Percentiles rank a stretch among this genome's conserved stretches.
Evolutionary conservation across 92 coral and sea anemone species (phyloP).

Genomic region (Zoanthus gigantus): DNA sequence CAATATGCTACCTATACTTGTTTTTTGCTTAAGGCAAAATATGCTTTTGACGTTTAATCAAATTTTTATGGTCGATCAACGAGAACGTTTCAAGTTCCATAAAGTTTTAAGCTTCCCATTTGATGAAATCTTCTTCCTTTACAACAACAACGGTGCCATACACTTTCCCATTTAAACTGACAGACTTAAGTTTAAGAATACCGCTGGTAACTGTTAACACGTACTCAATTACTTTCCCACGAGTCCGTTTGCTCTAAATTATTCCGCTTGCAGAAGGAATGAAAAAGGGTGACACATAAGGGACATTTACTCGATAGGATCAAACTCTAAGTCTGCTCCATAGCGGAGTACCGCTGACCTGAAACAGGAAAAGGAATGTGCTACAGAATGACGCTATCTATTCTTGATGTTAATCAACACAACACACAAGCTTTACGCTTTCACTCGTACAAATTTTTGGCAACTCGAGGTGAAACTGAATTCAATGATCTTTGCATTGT

Average conservation of each 20-base stretch:
- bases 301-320: slow-evolving; percentile 75
- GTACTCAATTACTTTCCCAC: neutral
- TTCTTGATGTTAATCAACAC: too few species aligned
- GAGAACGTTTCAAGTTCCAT: too few species aligned
- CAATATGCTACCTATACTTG: too few species aligned
- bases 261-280: slow-evolving; percentile 82
- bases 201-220: slow-evolving; percentile 60
- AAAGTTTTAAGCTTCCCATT: neutral
- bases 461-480: too few species aligned
- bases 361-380: slow-evolving; percentile 86
- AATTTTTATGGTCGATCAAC: neutral
- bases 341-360: slow-evolving; percentile 85
- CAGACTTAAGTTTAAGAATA: slow-evolving; percentile 43
- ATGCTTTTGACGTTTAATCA: too few species aligned
- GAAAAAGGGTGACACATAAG: slow-evolving; percentile 82
- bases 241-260: slow-evolving; percentile 59
- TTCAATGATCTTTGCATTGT: too few species aligned
- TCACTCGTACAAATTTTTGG: too few species aligned
- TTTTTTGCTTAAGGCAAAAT: too few species aligned
- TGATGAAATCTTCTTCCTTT: slow-evolving; percentile 24
- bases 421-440: too few species aligned
- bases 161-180: slow-evolving; percentile 37
- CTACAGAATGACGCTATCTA: slow-evolving; percentile 56
- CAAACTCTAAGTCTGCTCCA: slow-evolving; percentile 67
- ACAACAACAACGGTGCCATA: neutral